Base-by-base conservation (phyloP, 1,140 invertebrate species). In the Aphelinus atriplicis region DNA sequence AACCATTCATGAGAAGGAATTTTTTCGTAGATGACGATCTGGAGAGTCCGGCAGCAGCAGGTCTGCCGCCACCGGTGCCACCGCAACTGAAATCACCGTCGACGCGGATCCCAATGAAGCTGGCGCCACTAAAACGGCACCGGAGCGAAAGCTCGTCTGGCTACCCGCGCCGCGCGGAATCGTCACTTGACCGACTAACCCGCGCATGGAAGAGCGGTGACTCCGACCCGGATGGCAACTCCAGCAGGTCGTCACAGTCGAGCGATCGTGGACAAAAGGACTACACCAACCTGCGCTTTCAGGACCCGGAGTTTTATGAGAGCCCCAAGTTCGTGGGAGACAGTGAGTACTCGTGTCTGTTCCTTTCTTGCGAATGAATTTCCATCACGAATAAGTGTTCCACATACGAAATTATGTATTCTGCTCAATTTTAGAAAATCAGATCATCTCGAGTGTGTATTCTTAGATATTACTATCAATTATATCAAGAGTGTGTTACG, bases 11-110 rank as follows among this genome's bases (percentile, higher is more conserved):
- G 65, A 76, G 62, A 5, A 65, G 65, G 43, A 43, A 2, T 56
- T 78, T 78, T 71, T 77, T 80, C 73, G 47, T 76, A 85, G 89
- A 89, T 58, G 88, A 90, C 78, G 89, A 89, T 67, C 9, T 53
- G 51, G 4, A 42, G 68, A 77, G 7, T 7, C 42, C 1, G 3
- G 1, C 5, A 67, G 65, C 4, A 9, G 58, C 3, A 72, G 71
- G 47, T 64, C 57, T 57, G 47, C 50, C 6, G 55, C 78, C 7
- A 77, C 76, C 53, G 66, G 79, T 7, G 67, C 78, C 53, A 75
- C 75, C 68, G 26, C 78, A 57, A 45, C 51, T 64, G 57, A 75
- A 61, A n/a, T 71, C 75, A 5, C 75, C 73, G 10, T 58, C 78
- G 2, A 86, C 85, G 3, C 84, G 84, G 57, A 86, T 87, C 6